Base-by-base conservation (phyloP, 2,888 invertebrate species). In the Achlya flavicornis region DNA sequence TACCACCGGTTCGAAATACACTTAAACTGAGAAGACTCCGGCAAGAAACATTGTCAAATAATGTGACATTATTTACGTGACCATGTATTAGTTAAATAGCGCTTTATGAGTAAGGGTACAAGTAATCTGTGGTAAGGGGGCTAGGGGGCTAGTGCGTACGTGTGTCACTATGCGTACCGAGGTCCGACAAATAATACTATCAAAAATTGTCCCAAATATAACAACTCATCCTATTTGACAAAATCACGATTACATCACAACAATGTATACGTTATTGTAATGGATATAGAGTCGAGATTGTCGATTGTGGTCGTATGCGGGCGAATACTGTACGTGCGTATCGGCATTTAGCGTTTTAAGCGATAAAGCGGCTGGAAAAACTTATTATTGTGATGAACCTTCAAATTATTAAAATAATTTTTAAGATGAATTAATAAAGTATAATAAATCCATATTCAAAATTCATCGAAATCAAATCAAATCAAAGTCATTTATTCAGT, bases 141-240 rank as follows among this genome's bases (percentile, higher is more conserved):
- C n/a, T n/a, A n/a, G n/a, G n/a, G n/a, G n/a, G 16, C 4, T 1
- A 66, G 63, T 73, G 85, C 70, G 68, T 89, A 90, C 90, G 88
- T 90, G 89, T 66, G 69, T 48, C 19, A 61, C 60, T 63, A 67
- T 74, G 83, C 87, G 86, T 84, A 76, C 46, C 32, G 10, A 26
- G 1, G 26, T 26, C 32, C 41, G 60, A 60, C 61, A 72, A 69
- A 70, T 66, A 70, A 74, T 71, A 71, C 73, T 73, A 78, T 75
- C 75, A 62, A 74, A 77, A 70, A 73, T 68, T 71, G 71, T 64
- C 62, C 64, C 60, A 74, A 76, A 68, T 70, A 43, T 4, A 63
- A 16, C 67, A 63, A 16, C 67, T 66, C 43, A 5, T 14, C 67
- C 64, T 66, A 70, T 75, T 6, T 75, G 63, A 67, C 61, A 63